Evolutionary conservation across 2,113 vertebrate species (phyloP).

Genomic region (Anarrhichthys ocellatus): DNA sequence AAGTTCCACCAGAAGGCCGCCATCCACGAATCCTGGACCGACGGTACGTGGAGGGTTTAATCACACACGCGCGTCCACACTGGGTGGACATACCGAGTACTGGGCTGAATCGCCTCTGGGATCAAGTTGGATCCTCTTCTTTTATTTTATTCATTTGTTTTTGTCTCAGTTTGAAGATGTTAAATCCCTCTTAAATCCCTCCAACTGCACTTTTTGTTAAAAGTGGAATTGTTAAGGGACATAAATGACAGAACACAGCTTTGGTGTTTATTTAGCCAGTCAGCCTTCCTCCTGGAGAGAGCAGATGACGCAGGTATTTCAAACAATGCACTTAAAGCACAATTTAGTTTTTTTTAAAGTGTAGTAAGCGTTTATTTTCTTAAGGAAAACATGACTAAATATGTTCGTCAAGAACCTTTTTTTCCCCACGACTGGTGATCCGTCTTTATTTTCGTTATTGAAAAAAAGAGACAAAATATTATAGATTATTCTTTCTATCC

Average conservation of each 20-base stretch:
- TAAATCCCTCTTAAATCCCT: neutral
- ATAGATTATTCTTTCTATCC: no score
- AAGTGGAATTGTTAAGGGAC: neutral
- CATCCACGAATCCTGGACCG: constrained; percentile 94
- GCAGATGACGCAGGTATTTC: neutral
- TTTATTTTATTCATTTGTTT: neutral
- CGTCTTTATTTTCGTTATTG: no score
- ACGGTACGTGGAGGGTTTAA: constrained; percentile 75
- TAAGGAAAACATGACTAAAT: no score
- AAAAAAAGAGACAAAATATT: no score
- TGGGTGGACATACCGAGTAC: neutral
- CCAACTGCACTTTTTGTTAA: neutral
- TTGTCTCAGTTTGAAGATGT: neutral
- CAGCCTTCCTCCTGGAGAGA: neutral
- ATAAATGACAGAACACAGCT: neutral
- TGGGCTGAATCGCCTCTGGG: neutral
- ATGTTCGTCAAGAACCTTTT: no score
- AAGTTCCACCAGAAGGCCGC: constrained; percentile 95
- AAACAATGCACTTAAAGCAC: neutral
- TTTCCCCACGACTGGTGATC: no score
- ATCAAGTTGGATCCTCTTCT: neutral
- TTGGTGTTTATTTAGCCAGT: neutral
- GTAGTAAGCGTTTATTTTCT: no score
- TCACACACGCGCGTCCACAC: neutral
- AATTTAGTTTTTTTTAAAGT: neutral